Evolutionary conservation across 2,888 invertebrate species (phyloP).

Genomic region (Serripes groenlandicus): DNA sequence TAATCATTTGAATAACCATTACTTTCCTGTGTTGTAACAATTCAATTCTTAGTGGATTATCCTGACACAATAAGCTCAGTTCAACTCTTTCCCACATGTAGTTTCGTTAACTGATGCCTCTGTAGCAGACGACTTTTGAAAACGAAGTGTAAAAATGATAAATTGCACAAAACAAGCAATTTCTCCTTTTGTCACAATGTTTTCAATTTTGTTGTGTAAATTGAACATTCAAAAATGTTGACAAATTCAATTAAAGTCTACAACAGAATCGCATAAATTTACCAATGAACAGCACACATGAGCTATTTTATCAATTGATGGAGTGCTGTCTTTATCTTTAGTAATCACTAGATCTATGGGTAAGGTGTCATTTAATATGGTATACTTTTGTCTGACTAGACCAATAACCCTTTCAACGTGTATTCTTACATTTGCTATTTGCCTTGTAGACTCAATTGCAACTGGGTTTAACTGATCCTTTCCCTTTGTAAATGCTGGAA

Average conservation of each 20-base stretch:
- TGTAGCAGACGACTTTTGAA: too few species aligned
- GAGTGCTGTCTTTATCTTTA: not conserved
- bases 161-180: too few species aligned
- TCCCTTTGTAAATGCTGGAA: constrained; percentile 52
- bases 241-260: not conserved
- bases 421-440: constrained; percentile 31
- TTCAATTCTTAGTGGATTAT: too few species aligned
- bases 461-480: constrained; percentile 20
- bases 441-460: constrained; percentile 35
- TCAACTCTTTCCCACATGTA: too few species aligned
- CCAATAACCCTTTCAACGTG: constrained; percentile 52
- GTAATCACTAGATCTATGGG: not conserved
- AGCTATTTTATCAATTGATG: not conserved
- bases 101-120: too few species aligned
- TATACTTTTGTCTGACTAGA: constrained; percentile 40
- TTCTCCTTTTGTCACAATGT: too few species aligned
- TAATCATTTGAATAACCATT: too few species aligned
- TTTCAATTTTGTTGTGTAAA: too few species aligned
- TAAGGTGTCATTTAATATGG: constrained; percentile 30
- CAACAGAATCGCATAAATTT: not conserved
- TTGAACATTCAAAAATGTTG: too few species aligned
- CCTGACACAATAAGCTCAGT: too few species aligned
- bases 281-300: not conserved
- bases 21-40: too few species aligned
- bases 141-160: too few species aligned